Base-by-base conservation (phyloP, 2,888 invertebrate genomes). In the Macaria notata region DNA sequence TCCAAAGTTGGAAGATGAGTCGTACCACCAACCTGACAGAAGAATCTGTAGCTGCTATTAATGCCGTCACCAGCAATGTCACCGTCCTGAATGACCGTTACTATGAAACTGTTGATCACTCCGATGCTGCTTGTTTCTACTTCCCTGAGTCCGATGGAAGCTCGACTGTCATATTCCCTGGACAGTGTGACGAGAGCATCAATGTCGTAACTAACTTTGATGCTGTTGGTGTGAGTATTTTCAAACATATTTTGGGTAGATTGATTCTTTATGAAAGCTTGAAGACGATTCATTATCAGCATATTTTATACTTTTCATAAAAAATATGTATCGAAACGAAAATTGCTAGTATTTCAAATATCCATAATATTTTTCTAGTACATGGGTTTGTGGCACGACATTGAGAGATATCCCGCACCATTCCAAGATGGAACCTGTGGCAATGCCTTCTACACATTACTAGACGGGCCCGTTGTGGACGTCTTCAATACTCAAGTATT, bases 1-100 rank as follows among this genome's bases (percentile, higher is more conserved):
- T 86, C 38, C 73, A 87, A 45, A 68, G 73, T 48, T 91, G 88
- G 81, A 84, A 73, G 75, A 84, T 92, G 63, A 75, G 70, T 46
- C 68, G 69, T 4, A 47, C 56, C 4, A 65, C 64, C 9, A 65
- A 51, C 3, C 55, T 75, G 8, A 62, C 59, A 8, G 7, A 50
- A 36, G 49, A 36, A 7, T 69, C 73, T 0, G 52, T 36, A 9
- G 54, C 31, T 6, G 63, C 54, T 3, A 75, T 75, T 9, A 62
- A 70, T 29, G 8, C 49, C 31, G 43, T 69, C 1, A 59, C 70
- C 31, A 61, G 56, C 49, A 59, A 51, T 2, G 56, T 70, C 3
- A 60, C 65, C 29, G 74, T 76, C 1, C 62, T 77, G 0, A 68
- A 78, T 53, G 61, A 75, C 36, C 71, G 69, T 5, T 81, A 71